Evolutionary conservation across 2,113 vertebrate genomes (phyloP).

Genomic region (Excalfactoria chinensis): DNA sequence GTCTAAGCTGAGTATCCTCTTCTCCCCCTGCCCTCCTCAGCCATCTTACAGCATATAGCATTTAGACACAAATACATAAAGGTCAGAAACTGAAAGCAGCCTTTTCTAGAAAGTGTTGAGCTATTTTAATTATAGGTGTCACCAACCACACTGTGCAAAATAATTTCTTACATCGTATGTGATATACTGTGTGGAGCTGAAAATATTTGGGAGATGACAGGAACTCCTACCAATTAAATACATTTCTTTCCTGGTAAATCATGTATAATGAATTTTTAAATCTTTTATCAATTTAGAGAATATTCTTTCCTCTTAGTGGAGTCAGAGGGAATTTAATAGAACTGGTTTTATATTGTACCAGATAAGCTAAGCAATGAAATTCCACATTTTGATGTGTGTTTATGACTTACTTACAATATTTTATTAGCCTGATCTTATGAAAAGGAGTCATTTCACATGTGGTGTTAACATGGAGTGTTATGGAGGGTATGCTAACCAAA

Average conservation of each 20-base stretch:
- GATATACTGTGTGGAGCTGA: not conserved
- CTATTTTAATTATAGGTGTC: not conserved
- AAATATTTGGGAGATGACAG: not conserved
- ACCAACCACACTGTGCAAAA: not conserved
- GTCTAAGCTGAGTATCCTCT: not conserved
- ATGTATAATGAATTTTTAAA: not conserved
- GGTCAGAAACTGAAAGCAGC: not conserved
- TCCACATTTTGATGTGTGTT: constrained; percentile 77
- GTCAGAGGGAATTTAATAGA: constrained; percentile 42
- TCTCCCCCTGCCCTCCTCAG: accelerated
- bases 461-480: constrained; percentile 55
- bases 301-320: constrained; percentile 28
- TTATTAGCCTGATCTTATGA: constrained; percentile 75
- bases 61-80: not conserved
- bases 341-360: constrained; percentile 51
- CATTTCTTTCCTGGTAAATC: not conserved
- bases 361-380: constrained; percentile 68
- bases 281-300: constrained; percentile 41
- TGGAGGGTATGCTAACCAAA: constrained; percentile 62
- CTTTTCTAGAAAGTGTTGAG: not conserved
- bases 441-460: constrained; percentile 66
- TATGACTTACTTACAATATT: constrained; percentile 76
- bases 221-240: not conserved
- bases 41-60: not conserved
- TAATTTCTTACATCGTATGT: not conserved